A percentile compares a stretch with the other conserved stretches of the same genome.
Evolutionary conservation across 1,140 invertebrate species (phyloP).

Genomic region (Diuraphis noxia): DNA sequence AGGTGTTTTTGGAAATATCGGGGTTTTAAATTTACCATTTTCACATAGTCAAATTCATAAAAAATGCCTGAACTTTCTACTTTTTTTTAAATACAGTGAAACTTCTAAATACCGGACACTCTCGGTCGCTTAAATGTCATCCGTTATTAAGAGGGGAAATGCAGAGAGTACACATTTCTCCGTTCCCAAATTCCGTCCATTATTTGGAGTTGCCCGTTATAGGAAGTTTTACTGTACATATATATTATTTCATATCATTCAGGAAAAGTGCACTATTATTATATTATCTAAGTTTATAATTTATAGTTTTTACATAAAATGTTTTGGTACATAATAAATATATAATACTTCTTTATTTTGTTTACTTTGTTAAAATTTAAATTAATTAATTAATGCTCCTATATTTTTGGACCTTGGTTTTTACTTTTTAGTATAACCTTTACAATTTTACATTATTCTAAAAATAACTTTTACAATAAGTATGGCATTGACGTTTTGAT

Average conservation of each 20-base stretch:
- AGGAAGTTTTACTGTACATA: no score
- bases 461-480: background rate
- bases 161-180: no score
- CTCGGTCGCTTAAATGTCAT: no score
- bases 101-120: no score
- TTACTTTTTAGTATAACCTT: background rate
- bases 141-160: no score
- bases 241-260: background rate
- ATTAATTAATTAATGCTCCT: background rate
- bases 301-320: background rate
- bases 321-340: background rate
- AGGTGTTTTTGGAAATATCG: background rate
- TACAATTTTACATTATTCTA: background rate
- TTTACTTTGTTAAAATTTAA: background rate
- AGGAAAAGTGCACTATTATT: no score
- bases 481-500: background rate
- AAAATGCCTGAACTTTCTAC: no score
- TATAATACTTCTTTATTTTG: background rate
- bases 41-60: background rate
- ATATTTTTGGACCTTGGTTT: background rate
- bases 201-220: no score
- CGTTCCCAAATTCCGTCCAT: no score
- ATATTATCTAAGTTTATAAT: background rate
- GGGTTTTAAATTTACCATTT: background rate
- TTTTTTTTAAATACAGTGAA: no score